Evolutionary conservation across 2,888 invertebrate genomes (phyloP), one percentile per base, ranked within the genome.

Genomic region (Nezara viridula): DNA sequence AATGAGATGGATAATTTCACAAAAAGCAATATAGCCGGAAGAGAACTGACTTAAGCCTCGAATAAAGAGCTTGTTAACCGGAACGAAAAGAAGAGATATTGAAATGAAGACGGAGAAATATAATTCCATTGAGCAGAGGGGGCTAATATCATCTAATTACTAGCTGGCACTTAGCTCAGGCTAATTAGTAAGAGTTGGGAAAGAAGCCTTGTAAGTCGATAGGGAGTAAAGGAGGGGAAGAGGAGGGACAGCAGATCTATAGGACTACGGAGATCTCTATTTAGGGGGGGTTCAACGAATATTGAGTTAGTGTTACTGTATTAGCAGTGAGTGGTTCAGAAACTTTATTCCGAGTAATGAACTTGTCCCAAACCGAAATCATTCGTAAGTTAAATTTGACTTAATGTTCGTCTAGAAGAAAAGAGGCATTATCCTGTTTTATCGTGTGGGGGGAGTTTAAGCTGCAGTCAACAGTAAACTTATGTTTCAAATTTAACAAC

Each of bases 141-240:
- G 44, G 6, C 81, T 81, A 81, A 81, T 81, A 44, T n/a, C 44
- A 47, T 81, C 44, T 44, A 81, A 81, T 81, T 81, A 81, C 10
- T 12, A 47, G 81, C 40, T 47, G 2, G 1, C n/a, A 44, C 44
- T 81, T 81, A 81, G 81, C 81, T 37, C n/a, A n/a, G 81, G 0
- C 24, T 81, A 81, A 81, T 81, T 81, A 81, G 16, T 14, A n/a
- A 44, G n/a, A 44, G 44, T 44, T 73, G 37, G 2, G 19, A 73
- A 37, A 73, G 66, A 32, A 66, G 66, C 1, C 14, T 32, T 66
- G 27, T 66, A 32, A 77, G 24, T 40, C 21, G n/a, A 47, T 24
- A 16, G 66, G 27, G 5, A 6, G 24, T 21, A 24, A 24, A 12
- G 6, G 66, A 3, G 60, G 14, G 7, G 0, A n/a, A 10, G n/a